A percentile compares a stretch with the other conserved stretches of the same genome.
Conservation (phyloP, 2,113 vertebrate genomes). For the Rhodinocichla rosea region DNA sequence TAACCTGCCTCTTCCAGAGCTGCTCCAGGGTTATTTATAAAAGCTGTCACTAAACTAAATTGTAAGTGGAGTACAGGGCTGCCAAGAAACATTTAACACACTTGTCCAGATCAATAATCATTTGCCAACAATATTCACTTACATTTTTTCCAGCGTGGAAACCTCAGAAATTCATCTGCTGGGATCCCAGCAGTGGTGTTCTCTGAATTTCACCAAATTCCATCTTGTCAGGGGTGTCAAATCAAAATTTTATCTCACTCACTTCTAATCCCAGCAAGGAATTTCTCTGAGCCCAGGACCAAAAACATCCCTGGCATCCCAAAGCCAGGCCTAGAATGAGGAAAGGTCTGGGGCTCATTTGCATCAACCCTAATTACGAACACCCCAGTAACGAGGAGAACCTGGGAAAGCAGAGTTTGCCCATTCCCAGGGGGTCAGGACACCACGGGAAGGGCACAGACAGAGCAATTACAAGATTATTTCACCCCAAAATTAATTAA, state of each 20-base stretch:
- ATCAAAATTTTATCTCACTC: not conserved
- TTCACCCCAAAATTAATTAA: not conserved
- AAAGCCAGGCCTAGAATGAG: not conserved
- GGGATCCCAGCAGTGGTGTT: slow-evolving; percentile 9
- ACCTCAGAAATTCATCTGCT: slow-evolving; percentile 58
- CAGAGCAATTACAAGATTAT: no score
- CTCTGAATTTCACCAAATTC: slow-evolving; percentile 1
- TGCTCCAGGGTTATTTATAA: slow-evolving; percentile 75
- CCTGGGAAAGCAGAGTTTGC: not conserved
- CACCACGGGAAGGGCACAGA: not conserved
- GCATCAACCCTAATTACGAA: not conserved
- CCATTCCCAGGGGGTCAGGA: not conserved
- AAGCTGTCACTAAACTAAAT: slow-evolving; percentile 71
- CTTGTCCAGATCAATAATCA: slow-evolving; percentile 74
- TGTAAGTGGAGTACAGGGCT: slow-evolving; percentile 68
- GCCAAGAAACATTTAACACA: slow-evolving; percentile 72
- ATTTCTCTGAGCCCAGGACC: not conserved
- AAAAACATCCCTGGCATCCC: not conserved
- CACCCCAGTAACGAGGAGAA: not conserved
- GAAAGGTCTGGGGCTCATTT: not conserved
- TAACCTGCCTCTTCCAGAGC: slow-evolving; percentile 38
- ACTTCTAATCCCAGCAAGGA: not conserved
- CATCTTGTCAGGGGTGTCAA: not conserved
- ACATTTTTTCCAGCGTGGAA: slow-evolving; percentile 60
- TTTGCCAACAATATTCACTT: slow-evolving; percentile 74